phyloP scores from a whole-genome alignment of 2,888 invertebrate species.

The Morpho deidamia region DNA sequence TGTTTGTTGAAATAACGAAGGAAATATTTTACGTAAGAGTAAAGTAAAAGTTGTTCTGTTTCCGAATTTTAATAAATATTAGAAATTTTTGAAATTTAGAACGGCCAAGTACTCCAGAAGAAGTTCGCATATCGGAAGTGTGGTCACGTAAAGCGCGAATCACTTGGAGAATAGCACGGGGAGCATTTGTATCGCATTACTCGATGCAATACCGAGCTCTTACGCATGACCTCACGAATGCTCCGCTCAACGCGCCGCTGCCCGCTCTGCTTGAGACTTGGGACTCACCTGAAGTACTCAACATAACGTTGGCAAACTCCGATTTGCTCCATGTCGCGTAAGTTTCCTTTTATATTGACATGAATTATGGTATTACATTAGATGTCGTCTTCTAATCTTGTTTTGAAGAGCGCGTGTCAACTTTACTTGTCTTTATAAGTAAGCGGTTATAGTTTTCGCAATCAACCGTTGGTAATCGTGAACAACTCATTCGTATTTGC shows the following conservation, averaged over 20 bases:
- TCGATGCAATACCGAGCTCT: constrained; percentile 62
- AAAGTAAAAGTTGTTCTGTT: neutral
- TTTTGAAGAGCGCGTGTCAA: too few species aligned
- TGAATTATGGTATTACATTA: too few species aligned
- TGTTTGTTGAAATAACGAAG: too few species aligned
- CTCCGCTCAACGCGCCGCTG: constrained; percentile 56
- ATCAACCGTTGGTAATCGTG: too few species aligned
- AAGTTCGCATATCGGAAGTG: constrained; percentile 66
- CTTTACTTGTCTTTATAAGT: too few species aligned
- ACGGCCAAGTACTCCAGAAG: constrained; percentile 64
- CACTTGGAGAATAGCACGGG: constrained; percentile 62
- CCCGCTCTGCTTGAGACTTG: constrained; percentile 59
- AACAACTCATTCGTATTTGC: too few species aligned
- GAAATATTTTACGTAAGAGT: too few species aligned
- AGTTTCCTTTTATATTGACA: constrained; percentile 33
- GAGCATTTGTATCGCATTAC: constrained; percentile 65
- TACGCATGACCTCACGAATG: constrained; percentile 48
- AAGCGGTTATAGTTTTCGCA: too few species aligned
- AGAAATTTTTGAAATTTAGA: constrained; percentile 33
- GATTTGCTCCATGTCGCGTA: constrained; percentile 68
- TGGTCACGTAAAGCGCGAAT: constrained; percentile 67
- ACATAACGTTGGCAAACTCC: constrained; percentile 61
- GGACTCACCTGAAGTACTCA: constrained; percentile 62
- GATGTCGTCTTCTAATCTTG: too few species aligned
- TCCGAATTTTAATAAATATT: neutral